Conservation (phyloP, 2,113 vertebrate genomes). For the Lagopus muta region DNA sequence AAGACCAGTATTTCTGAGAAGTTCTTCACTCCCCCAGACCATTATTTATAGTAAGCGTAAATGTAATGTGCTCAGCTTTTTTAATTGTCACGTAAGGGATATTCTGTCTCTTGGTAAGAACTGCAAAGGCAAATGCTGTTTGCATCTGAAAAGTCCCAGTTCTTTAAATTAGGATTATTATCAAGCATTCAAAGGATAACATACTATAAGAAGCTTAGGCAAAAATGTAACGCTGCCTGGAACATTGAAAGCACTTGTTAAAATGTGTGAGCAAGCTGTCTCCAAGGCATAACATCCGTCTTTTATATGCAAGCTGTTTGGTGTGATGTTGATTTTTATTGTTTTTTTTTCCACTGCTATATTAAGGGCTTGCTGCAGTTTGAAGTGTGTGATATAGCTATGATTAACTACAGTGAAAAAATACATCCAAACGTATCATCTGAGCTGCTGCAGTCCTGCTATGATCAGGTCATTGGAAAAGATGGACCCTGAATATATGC, state of each 20-base stretch:
- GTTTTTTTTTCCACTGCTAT: neutral
- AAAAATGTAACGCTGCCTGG: neutral
- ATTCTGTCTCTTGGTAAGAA: neutral
- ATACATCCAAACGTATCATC: neutral
- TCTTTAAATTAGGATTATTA: conserved; percentile 6
- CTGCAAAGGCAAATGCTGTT: neutral
- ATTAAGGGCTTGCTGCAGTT: neutral
- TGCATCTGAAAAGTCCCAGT: neutral
- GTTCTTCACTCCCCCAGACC: neutral
- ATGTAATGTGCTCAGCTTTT: neutral
- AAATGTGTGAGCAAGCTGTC: neutral
- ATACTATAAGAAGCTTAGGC: neutral
- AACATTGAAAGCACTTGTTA: neutral
- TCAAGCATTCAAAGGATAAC: neutral
- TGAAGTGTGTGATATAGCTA: neutral
- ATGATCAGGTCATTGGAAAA: neutral
- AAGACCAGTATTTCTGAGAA: neutral
- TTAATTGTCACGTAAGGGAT: neutral
- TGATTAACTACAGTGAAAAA: neutral
- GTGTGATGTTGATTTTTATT: neutral
- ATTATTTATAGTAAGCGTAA: neutral
- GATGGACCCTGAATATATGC: neutral
- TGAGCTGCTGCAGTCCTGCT: neutral
- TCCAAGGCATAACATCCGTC: neutral
- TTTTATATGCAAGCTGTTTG: neutral